These are phyloP conservation scores for Cataglyphis cursor DNA, from an alignment of 2,888 invertebrate genomes.

Conservation along the genomic window DNA sequence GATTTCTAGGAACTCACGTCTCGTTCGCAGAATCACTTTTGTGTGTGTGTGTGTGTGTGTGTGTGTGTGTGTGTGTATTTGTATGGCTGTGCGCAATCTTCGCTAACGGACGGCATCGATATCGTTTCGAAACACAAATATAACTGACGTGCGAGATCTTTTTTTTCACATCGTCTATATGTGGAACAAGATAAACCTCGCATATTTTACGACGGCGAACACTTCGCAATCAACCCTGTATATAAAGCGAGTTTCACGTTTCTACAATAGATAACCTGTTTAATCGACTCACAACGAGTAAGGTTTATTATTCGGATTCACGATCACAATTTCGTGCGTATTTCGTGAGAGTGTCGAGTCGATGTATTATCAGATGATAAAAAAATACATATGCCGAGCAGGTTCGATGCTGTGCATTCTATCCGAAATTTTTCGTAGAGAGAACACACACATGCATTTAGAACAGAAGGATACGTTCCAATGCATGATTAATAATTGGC, in stretches of 20 bases:
- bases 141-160: neutral
- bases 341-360: neutral
- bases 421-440: neutral
- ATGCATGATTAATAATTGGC: conserved; percentile 41
- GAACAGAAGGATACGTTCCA: conserved; percentile 41
- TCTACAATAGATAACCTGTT: conserved; percentile 28
- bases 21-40: neutral
- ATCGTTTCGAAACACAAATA: neutral
- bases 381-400: neutral
- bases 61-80: too few relatives aligned
- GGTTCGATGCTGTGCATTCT: neutral
- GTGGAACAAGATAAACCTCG: neutral
- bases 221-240: conserved; percentile 1
- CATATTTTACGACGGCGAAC: conserved; percentile 4
- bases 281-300: conserved; percentile 5
- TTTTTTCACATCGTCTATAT: neutral
- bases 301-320: neutral
- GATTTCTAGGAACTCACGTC: neutral
- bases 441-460: conserved; percentile 16
- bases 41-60: too few relatives aligned
- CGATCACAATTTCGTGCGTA: neutral
- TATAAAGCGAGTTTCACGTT: neutral
- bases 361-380: neutral
- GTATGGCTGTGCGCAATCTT: neutral
- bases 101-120: neutral